Evolutionary conservation across 2,888 invertebrate genomes (phyloP), one percentile per base, ranked within the genome.

Genomic region (Dryadula phaetusa): DNA sequence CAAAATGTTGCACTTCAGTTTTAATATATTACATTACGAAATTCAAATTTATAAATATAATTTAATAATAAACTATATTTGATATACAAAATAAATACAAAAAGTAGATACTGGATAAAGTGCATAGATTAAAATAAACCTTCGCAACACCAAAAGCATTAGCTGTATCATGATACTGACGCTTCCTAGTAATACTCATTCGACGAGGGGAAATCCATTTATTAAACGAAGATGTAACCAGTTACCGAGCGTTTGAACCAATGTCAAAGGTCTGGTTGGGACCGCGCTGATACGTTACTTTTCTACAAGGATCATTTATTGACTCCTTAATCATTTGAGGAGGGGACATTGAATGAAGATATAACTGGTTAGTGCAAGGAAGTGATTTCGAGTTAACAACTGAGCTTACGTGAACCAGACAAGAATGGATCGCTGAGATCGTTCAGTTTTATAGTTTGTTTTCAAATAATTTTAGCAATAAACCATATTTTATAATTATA

Each of bases 131-230:
- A 37, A 37, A 37, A 37, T 12, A 12, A 12, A 12, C 10, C 12
- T 37, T 12, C 12, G 12, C 12, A 22, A 25, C 10, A 16, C 18
- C 10, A 44, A 44, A 18, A 16, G 58, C 40, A 60, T 44, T 44
- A 18, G 10, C 20, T 16, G 4, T 16, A 58, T 25, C 40, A n/a
- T 54, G 0, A 49, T 4, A 34, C 10, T 25, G 3, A 42, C 6
- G 16, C 28, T 60, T 60, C 16, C n/a, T 16, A 18, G 7, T 42
- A 16, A 10, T 60, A 42, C 8, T 6, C 6, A 20, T 8, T 28
- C 12, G 18, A n/a, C 4, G 22, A 69, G 74, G 3, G 76, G 76
- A 79, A 76, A 76, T 74, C 62, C 72, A 64, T 70, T 73, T 62
- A 75, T 75, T 77, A 49, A 60, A 70, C 65, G 62, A 52, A 69